These are phyloP conservation scores for Saccopteryx leptura DNA, from an alignment of 2,113 vertebrate genomes.

Conservation along the genomic window DNA sequence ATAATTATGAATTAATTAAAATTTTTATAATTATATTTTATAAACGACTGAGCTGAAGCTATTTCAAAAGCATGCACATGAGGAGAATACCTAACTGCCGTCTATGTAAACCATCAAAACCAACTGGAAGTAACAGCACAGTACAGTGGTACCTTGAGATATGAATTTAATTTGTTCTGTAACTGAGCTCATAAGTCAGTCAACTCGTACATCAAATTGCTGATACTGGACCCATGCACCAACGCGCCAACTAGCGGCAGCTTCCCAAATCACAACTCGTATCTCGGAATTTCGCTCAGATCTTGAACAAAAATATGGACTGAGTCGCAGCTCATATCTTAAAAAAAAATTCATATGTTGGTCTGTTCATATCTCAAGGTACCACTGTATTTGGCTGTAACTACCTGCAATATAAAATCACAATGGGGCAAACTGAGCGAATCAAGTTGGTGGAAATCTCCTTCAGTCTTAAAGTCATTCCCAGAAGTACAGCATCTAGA, in stretches of 20 bases:
- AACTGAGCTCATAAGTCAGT: no score
- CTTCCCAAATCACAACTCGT: no score
- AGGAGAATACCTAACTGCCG: background rate
- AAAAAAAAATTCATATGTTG: no score
- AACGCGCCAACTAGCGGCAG: no score
- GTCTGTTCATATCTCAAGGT: no score
- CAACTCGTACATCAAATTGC: no score
- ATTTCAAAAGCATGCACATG: background rate
- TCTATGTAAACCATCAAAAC: background rate
- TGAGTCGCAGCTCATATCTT: no score
- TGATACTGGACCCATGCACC: no score
- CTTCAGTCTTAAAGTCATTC: slow-evolving; percentile 12
- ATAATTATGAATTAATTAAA: slow-evolving; percentile 70
- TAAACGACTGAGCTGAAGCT: background rate
- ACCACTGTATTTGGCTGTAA: background rate
- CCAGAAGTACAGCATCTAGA: background rate
- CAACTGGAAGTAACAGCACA: background rate
- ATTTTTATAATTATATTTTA: slow-evolving; percentile 65
- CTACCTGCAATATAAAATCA: background rate
- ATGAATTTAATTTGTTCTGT: no score
- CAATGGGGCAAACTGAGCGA: background rate
- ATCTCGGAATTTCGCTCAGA: no score
- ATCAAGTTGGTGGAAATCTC: background rate
- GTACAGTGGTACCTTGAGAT: background rate
- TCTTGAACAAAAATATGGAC: no score